Base-by-base conservation (phyloP, 2,797 vertebrate genomes). In the Scolopax bukidnonensis region DNA sequence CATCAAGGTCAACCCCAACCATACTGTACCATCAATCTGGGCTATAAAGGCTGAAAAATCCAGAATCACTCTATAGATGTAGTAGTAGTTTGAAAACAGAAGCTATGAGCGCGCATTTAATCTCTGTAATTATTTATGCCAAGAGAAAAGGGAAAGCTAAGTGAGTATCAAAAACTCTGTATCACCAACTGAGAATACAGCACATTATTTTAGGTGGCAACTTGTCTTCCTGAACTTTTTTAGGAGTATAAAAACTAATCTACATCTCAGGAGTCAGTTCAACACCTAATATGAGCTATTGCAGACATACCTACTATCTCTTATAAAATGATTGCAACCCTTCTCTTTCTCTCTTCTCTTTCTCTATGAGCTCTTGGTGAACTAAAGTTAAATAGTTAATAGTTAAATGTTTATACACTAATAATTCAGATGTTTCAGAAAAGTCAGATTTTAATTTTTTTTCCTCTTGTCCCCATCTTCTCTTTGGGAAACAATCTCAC, bases 261-360 rank as follows among this genome's bases (percentile, higher is more conserved):
- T 33, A 47, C 4, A 18, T 27, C 41, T 80, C 33, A 40, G n/a
- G 24, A 84, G 32, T 38, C 45, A 75, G 32, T 73, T 87, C 41
- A 91, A 45, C 33, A 76, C 25, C 9, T 63, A 82, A 73, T 17
- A 61, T 4, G 47, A 75, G 30, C 7, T 25, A 18, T 40, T 53
- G 15, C 7, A 84, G 59, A 48, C 9, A 25, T 53, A 53, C 6
- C 7, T 71, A 20, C 4, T 54, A 48, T 12, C 10, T 60, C 81
- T 41, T 50, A 50, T 9, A 27, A 41, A 54, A 61, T 15, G 18
- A 53, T 21, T 32, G 4, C 11, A 74, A 43, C 6, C 4, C 6
- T 9, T 2, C 0, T 23, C 14, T 74, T 57, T 47, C 50, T 78
- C 75, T 67, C 6, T 9, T 2, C 0, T 23, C 14, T 74, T 57